Conservation (phyloP, 2,888 invertebrate species). For the Eucera pruinosa region DNA sequence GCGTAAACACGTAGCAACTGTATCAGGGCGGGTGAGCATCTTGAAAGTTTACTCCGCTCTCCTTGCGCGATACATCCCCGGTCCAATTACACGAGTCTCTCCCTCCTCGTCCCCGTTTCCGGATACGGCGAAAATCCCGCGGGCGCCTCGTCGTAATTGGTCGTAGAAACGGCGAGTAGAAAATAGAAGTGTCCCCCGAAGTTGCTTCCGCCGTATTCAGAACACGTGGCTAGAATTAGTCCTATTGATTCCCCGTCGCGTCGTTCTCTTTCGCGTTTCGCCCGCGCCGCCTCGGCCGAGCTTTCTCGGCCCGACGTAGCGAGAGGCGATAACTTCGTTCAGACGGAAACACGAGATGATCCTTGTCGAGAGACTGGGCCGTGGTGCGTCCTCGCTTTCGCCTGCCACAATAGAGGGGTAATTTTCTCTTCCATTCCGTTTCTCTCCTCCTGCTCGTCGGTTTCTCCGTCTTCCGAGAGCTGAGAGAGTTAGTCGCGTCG, state of each 20-base stretch:
- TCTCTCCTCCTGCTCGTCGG: constrained; percentile 7
- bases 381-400: constrained; percentile 25
- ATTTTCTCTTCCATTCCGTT: constrained; percentile 59
- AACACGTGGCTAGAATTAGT: constrained; percentile 61
- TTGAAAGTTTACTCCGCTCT: constrained; percentile 15
- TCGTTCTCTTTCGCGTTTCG: too few relatives aligned
- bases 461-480: neutral
- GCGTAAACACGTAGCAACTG: constrained; percentile 23
- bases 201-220: constrained; percentile 45
- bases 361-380: constrained; percentile 23
- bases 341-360: constrained; percentile 52
- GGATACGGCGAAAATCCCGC: constrained; percentile 20
- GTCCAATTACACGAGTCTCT: constrained; percentile 39
- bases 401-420: constrained; percentile 62
- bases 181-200: constrained; percentile 42
- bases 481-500: constrained; percentile 1
- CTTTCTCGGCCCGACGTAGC: constrained; percentile 4
- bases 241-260: constrained; percentile 59
- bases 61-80: constrained; percentile 20
- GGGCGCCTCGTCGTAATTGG: constrained; percentile 47
- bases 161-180: constrained; percentile 30
- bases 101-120: too few relatives aligned
- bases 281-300: too few relatives aligned
- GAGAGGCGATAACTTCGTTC: constrained; percentile 57
- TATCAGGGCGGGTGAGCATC: constrained; percentile 5